Conservation (phyloP, 2,113 vertebrate genomes). For the Anolis carolinensis region DNA sequence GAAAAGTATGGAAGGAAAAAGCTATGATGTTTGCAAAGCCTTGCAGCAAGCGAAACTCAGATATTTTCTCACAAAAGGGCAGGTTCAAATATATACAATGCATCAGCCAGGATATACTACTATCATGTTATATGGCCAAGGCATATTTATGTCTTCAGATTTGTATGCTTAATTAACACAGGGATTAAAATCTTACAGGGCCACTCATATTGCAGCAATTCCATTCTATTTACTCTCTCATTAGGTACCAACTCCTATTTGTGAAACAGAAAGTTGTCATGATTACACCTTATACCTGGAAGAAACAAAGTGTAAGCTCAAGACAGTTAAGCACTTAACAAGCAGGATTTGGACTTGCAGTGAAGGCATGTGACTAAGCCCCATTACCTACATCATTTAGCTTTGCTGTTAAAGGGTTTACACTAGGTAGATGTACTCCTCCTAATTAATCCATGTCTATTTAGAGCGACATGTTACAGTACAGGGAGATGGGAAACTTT, state of each 20-base stretch:
- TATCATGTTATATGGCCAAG: not conserved
- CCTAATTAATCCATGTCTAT: slow-evolving; percentile 13
- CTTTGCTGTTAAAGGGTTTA: not conserved
- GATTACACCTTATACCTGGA: not conserved
- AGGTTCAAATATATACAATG: not conserved
- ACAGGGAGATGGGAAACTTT: not conserved
- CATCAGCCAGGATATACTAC: not conserved
- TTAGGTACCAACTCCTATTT: not conserved
- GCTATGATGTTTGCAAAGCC: not conserved
- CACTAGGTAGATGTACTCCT: not conserved
- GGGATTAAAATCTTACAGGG: not conserved
- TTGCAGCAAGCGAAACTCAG: not conserved
- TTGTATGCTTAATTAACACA: not conserved
- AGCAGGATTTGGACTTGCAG: not conserved
- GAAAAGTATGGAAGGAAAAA: not conserved
- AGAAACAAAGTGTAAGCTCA: not conserved
- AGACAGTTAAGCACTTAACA: not conserved
- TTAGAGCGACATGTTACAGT: not conserved
- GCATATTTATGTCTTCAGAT: not conserved
- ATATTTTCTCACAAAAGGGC: not conserved
- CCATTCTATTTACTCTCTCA: not conserved
- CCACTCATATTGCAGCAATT: not conserved
- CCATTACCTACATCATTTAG: not conserved
- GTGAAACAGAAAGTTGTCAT: not conserved
- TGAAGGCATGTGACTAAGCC: not conserved